Conservation (phyloP, 2,888 invertebrate genomes). For the Maniola hyperantus region DNA sequence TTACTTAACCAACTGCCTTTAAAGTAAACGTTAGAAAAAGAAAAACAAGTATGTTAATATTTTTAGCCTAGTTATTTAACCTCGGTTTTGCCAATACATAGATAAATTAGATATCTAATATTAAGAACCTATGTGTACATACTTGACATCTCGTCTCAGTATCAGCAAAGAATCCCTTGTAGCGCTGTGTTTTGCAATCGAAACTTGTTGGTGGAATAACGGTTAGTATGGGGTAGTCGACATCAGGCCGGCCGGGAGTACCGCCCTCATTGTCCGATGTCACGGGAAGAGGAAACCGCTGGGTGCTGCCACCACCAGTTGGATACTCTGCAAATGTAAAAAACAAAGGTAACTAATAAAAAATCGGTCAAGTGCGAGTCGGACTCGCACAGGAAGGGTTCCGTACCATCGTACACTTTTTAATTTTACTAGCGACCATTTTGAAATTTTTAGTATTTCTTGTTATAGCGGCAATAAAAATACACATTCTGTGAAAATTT, state of each 20-base stretch:
- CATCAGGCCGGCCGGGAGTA: slow-evolving; percentile 86
- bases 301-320: slow-evolving; percentile 56
- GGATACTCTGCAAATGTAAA: slow-evolving; percentile 52
- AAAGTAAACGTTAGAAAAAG: slow-evolving; percentile 1
- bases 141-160: slow-evolving; percentile 94
- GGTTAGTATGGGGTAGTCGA: slow-evolving; percentile 91
- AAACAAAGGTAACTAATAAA: neutral
- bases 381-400: too few relatives aligned
- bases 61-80: slow-evolving; percentile 15
- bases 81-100: slow-evolving; percentile 8
- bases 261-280: slow-evolving; percentile 82
- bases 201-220: slow-evolving; percentile 90
- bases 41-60: slow-evolving; percentile 16
- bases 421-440: too few relatives aligned
- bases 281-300: slow-evolving; percentile 66
- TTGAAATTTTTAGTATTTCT: too few relatives aligned
- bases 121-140: slow-evolving; percentile 44
- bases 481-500: too few relatives aligned
- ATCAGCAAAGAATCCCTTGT: slow-evolving; percentile 95
- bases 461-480: too few relatives aligned
- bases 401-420: too few relatives aligned
- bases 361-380: too few relatives aligned
- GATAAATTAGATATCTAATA: neutral
- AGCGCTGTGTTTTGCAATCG: slow-evolving; percentile 91
- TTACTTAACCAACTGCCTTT: neutral